Evolutionary conservation across 2,888 invertebrate species (phyloP), one percentile per base, ranked within the genome.

Genomic region (Calliphora vomitoria): DNA sequence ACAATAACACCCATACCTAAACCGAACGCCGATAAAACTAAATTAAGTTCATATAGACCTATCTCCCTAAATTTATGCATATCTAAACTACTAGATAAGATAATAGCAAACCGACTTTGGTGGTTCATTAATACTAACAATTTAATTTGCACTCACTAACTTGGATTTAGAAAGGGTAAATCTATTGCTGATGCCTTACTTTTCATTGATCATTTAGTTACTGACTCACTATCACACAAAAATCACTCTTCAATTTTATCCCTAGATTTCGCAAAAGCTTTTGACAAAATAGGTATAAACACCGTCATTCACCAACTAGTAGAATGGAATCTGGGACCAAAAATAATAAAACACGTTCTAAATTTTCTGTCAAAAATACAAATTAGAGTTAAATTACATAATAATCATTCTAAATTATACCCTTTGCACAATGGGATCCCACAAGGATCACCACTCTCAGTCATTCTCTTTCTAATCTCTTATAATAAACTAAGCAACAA

Each of bases 11-110:
- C 85, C 0, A 86, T 86, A 20, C 79, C 53, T 1, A 89, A 88
- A 81, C 88, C 80, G 13, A 78, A 82, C 11, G 18, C 62, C 6
- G 86, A 89, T 10, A 88, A 89, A 66, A 82, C 85, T n/a, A 8
- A n/a, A 8, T 41, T 86, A 18, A 62, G 74, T 10, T 89, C 88
- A 8, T 88, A 89, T 62, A 76, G 88, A 3, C 89, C 89, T 0
- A 89, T 88, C 11, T 88, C 86, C 10, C 86, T 87, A 0, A 88
- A 89, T 25, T 50, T 82, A n/a, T 87, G 87, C 71, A 31, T 78
- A 25, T 50, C 88, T 10, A 88, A 89, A 87, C 4, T 88, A 2
- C 31, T 89, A 1, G 86, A 86, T 20, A 89, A 88, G 81, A 88
- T 83, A 8, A 76, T 80, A 5, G 75, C 83, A 0, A 87, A 85